Conservation (phyloP, 2,113 vertebrate species). For the Hippocampus zosterae region DNA sequence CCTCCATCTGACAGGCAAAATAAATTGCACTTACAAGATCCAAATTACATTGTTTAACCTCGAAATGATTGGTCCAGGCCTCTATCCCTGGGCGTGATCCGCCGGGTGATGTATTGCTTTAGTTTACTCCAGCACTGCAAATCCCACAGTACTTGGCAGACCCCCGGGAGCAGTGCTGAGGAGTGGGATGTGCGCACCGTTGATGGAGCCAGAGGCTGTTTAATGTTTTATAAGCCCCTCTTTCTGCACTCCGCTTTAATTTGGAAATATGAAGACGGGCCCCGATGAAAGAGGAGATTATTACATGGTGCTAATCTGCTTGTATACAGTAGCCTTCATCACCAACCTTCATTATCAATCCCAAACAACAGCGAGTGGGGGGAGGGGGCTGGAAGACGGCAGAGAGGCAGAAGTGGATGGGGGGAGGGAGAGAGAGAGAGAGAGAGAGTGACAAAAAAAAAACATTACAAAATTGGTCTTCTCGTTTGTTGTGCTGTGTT, state of each 20-base stretch:
- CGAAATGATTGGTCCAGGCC: conserved; percentile 72
- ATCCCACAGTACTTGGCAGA: conserved; percentile 64
- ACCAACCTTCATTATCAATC: conserved; percentile 51
- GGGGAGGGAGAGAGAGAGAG: not conserved
- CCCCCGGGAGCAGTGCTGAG: conserved; percentile 44
- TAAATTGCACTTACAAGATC: conserved; percentile 77
- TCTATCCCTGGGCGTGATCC: conserved; percentile 68
- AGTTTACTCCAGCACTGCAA: conserved; percentile 69
- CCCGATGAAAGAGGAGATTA: conserved; percentile 70
- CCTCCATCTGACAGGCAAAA: conserved; percentile 70
- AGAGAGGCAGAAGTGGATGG: conserved; percentile 35
- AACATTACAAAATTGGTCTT: conserved; percentile 40
- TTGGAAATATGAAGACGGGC: conserved; percentile 70
- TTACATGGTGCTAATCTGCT: conserved; percentile 72
- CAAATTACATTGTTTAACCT: conserved; percentile 82
- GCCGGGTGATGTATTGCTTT: conserved; percentile 75
- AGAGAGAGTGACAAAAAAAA: conserved; percentile 15
- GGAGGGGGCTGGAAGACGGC: conserved; percentile 48
- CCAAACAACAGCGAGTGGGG: conserved; percentile 48
- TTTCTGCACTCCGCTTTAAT: conserved; percentile 68
- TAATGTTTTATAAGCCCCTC: conserved; percentile 72
- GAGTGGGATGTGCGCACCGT: conserved; percentile 31
- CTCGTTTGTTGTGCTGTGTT: conserved; percentile 62
- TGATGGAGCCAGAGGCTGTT: conserved; percentile 61
- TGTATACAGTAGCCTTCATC: conserved; percentile 55